Percentiles rank a stretch among this genome's conserved stretches.
Conservation (phyloP, 2,113 vertebrate genomes). For the Brienomyrus brachyistius region DNA sequence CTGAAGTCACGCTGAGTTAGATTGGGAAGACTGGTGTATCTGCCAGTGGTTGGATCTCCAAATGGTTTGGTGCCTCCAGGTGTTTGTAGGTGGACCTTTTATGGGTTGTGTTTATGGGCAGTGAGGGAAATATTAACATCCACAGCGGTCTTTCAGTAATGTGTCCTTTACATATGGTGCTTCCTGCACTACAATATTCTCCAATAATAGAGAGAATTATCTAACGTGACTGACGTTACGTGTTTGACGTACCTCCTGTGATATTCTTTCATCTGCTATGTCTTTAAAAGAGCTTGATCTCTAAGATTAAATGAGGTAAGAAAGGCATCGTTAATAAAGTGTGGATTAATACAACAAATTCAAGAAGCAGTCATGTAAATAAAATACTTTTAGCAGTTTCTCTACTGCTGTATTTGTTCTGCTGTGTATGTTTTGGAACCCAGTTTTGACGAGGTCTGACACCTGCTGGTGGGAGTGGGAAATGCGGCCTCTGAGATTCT, state of each 20-base stretch:
- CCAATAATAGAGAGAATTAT: not conserved
- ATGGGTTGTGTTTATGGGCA: not conserved
- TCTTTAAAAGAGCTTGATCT: slow-evolving; percentile 6
- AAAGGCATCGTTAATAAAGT: not conserved
- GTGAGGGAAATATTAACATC: not conserved
- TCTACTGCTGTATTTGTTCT: not conserved
- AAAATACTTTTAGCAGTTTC: not conserved
- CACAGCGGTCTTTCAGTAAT: not conserved
- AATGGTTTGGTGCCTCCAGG: not conserved
- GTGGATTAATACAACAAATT: not conserved
- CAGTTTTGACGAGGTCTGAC: not conserved
- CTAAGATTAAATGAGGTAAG: not conserved
- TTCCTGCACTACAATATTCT: not conserved
- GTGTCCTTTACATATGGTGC: not conserved
- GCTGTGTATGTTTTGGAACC: not conserved
- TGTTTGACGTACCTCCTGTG: not conserved
- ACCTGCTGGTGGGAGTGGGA: slow-evolving; percentile 17
- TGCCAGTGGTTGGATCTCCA: not conserved
- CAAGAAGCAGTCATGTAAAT: not conserved
- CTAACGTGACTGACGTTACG: too few relatives aligned
- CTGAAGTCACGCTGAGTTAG: not conserved
- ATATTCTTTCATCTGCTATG: not conserved
- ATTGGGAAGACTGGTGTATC: not conserved
- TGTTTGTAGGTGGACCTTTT: not conserved
- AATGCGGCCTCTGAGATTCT: not conserved